Conservation (phyloP, 2,113 vertebrate genomes). For the Ochotona curzoniae region DNA sequence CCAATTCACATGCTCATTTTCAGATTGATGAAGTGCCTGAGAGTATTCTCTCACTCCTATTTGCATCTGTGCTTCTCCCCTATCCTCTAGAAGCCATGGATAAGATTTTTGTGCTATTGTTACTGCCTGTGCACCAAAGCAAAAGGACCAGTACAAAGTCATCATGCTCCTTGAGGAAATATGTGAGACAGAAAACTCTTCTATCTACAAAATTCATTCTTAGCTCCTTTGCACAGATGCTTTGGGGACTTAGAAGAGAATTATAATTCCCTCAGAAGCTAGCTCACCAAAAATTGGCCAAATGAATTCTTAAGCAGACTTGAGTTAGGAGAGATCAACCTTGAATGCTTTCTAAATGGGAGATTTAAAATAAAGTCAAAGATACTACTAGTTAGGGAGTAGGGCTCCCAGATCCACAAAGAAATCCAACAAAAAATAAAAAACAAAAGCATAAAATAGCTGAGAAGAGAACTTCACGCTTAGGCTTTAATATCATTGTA, state of each 20-base stretch:
- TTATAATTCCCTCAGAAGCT: not conserved
- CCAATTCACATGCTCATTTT: not conserved
- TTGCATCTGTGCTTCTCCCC: not conserved
- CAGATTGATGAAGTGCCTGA: not conserved
- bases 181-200: not conserved
- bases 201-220: constrained; percentile 17
- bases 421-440: not conserved
- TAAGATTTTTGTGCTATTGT: not conserved
- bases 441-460: not conserved
- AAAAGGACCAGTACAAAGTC: not conserved
- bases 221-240: not conserved
- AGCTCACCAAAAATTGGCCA: not conserved
- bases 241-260: not conserved
- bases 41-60: not conserved
- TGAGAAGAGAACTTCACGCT: not conserved
- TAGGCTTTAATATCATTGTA: not conserved
- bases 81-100: not conserved
- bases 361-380: not conserved
- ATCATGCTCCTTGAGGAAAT: not conserved
- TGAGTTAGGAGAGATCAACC: not conserved
- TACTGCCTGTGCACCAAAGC: not conserved
- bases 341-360: not conserved
- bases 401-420: not conserved
- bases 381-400: not conserved
- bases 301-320: not conserved